phyloP scores from a whole-genome alignment of 2,113 vertebrate species.

The Callaeas wilsoni region DNA sequence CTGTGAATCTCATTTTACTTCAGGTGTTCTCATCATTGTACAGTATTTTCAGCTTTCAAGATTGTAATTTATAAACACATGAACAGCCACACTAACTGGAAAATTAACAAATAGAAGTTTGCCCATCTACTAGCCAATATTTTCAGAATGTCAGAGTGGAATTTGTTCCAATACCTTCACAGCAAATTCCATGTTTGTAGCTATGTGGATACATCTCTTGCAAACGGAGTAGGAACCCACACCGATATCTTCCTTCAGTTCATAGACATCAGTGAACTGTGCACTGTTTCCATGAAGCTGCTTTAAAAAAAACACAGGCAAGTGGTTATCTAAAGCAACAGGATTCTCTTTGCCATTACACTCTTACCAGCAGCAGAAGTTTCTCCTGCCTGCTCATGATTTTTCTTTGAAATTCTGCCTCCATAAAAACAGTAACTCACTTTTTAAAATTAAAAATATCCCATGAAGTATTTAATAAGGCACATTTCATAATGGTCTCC shows the following conservation, averaged over 20 bases:
- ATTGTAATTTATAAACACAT: background rate
- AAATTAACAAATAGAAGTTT: background rate
- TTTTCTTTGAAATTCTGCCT: background rate
- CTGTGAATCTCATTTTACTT: background rate
- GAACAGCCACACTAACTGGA: background rate
- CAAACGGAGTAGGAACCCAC: constrained; percentile 97
- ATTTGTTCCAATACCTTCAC: constrained; percentile 82
- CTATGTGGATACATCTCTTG: constrained; percentile 88
- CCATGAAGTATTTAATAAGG: background rate
- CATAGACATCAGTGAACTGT: constrained; percentile 89
- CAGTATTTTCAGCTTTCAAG: background rate
- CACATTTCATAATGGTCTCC: background rate
- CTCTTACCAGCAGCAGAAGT: background rate
- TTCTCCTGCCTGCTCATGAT: background rate
- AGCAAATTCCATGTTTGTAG: constrained; percentile 91
- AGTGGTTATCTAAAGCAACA: background rate
- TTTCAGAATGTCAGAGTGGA: background rate
- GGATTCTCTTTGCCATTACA: background rate
- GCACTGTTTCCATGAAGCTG: constrained; percentile 86
- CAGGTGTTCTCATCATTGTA: background rate
- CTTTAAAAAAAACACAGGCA: constrained; percentile 45
- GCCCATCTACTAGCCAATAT: background rate
- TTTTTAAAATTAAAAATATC: background rate
- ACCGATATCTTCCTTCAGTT: constrained; percentile 95
- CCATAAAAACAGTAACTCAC: background rate